phyloP scores from a whole-genome alignment of 2,797 vertebrate species.

The Cryptoblepharus egeriae region DNA sequence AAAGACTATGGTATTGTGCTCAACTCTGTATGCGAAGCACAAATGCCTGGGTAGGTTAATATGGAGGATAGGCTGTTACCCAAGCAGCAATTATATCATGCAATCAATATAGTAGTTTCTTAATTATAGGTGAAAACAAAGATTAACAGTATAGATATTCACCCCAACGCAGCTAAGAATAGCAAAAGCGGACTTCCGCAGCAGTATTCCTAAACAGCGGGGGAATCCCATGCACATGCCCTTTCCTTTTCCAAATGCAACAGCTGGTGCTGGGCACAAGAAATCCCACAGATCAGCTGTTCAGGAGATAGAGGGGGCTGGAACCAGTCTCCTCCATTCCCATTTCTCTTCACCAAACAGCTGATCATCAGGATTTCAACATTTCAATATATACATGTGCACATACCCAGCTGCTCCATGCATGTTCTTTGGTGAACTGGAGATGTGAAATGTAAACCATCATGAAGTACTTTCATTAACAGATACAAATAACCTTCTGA shows the following conservation, averaged over 20 bases:
- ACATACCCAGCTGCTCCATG: background rate
- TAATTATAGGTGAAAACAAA: background rate
- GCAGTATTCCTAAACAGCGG: background rate
- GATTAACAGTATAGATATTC: background rate
- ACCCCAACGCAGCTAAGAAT: background rate
- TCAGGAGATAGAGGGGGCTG: background rate
- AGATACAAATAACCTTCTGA: background rate
- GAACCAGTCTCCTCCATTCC: background rate
- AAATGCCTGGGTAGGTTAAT: no score
- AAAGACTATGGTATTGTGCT: no score
- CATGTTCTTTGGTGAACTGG: background rate
- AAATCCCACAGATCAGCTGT: background rate
- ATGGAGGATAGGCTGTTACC: no score
- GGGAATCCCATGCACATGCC: background rate
- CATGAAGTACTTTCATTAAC: background rate
- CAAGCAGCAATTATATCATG: no score
- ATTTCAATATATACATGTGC: background rate
- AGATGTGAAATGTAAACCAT: background rate
- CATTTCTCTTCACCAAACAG: background rate
- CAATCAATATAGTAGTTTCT: background rate
- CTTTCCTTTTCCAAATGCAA: background rate
- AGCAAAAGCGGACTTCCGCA: background rate
- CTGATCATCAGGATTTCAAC: background rate
- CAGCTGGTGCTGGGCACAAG: background rate
- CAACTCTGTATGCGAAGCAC: no score